Base-by-base conservation (phyloP, 1,140 invertebrate species). In the Papilio glaucus region DNA sequence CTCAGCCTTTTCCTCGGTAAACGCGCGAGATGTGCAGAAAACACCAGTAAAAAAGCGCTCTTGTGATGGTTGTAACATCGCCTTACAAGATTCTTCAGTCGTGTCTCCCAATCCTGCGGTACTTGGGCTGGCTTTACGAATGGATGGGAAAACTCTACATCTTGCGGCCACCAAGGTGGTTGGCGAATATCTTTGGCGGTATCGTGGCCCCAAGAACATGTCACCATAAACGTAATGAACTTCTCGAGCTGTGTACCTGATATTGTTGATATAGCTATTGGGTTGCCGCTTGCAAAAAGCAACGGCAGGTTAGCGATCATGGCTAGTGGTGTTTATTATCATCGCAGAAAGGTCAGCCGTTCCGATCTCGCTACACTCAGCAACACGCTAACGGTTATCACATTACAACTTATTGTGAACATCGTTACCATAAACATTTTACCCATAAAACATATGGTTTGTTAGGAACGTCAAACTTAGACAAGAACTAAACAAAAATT, bases 181-280 rank as follows among this genome's bases (percentile, higher is more conserved):
- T 89, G 85, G 41, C 93, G 91, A 63, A 95, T 94, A 67, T 94
- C 93, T 73, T 94, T 94, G 29, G 90, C 93, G 4, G 94, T 94
- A 73, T 95, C 93, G 76, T 96, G 94, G 24, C 95, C 95, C 89
- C 95, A 94, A 38, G 96, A 96, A 93, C 96, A 96, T 82, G 95
- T 95, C 65, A 96, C 95, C 95, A 96, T 95, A 81, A 96, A 96
- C 72, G 95, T 94, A 82, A 96, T 95, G 83, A 96, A 96, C 69
- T 94, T 94, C 90, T 96, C 95, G 75, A 96, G 82, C 80, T 96
- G 94, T 37, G 82, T 83, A 80, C 95, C 85, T 33, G 93, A 94
- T 61, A 96, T 95, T 81, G 95, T 95, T 68, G 95, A 94, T 68
- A 96, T 86, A 15, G 95, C 95, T 65, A 94, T 95, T 49, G 95